Base-by-base conservation (phyloP, 2,888 invertebrate species). In the Eristalinus aeneus region DNA sequence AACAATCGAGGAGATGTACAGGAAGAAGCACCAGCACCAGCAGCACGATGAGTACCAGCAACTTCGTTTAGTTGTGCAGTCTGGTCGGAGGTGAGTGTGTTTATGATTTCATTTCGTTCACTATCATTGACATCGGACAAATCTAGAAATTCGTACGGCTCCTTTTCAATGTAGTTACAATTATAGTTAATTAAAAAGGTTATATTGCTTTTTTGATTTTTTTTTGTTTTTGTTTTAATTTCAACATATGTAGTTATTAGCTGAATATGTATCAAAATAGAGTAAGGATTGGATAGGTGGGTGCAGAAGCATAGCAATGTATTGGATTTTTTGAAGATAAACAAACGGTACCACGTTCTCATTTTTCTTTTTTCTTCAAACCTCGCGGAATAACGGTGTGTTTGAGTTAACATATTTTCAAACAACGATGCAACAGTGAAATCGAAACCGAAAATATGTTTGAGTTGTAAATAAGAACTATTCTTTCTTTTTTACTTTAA, bases 141-240 rank as follows among this genome's bases (percentile, higher is more conserved):
- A 94, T 96, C 96, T 93, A 96, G 94, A 94, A 96, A 96, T 93
- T 95, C 94, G 93, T 95, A 94, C 92, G 94, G 94, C 94, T 94
- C 86, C 87, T 82, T 80, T 80, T 69, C 80, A 80, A 80, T 80
- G 74, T 80, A 80, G 80, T 80, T 80, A 80, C 64, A 80, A 74
- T 80, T 74, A 69, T 64, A 74, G 67, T 80, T 74, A 80, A 46
- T 68, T 80, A 74, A 79, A 79, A 74, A 79, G 60, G 54, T 80
- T 80, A 58, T 68, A 80, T 74, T 69, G 67, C 58, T 79, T 73
- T 22, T 65, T 34, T 34, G 1, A 65, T 71, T 71, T 61, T 61
- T 65, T 79, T 34, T 46, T 20, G 54, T 34, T 36, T 63, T 54
- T 69, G 53, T 63, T 53, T 64, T 58, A 67, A 46, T 73, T 34